Evolutionary conservation across 2,888 invertebrate genomes (phyloP).

Genomic region (Eumerus sabulonum): DNA sequence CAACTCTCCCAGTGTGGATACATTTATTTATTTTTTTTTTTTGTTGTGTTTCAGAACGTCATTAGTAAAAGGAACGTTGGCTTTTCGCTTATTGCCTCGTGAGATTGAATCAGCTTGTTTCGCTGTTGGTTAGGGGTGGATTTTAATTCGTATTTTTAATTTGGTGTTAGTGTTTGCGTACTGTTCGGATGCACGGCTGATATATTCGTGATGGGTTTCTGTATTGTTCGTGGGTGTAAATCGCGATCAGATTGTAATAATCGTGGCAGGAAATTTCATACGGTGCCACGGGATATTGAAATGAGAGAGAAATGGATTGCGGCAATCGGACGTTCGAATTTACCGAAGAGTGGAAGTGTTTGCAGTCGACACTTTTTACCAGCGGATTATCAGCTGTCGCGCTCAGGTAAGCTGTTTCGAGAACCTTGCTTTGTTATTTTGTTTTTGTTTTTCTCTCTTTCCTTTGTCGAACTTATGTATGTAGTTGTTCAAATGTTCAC

Average conservation of each 20-base stretch:
- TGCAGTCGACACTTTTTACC: constrained; percentile 60
- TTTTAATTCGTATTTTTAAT: constrained; percentile 30
- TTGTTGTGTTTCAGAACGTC: constrained; percentile 43
- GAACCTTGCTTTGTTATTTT: not conserved
- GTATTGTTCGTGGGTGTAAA: constrained; percentile 66
- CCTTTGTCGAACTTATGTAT: not conserved
- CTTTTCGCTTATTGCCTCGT: constrained; percentile 6
- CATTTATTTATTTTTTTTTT: too few species aligned
- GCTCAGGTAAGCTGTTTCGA: constrained; percentile 46
- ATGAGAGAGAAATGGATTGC: constrained; percentile 57
- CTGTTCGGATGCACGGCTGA: constrained; percentile 1
- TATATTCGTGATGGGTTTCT: constrained; percentile 62
- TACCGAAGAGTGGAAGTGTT: constrained; percentile 65
- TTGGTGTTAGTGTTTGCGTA: too few species aligned
- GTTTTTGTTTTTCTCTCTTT: not conserved
- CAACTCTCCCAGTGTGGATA: constrained; percentile 28
- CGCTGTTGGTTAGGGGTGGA: constrained; percentile 37
- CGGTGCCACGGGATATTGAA: constrained; percentile 47
- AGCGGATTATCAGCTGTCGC: constrained; percentile 57
- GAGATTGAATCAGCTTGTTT: not conserved
- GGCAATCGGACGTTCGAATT: constrained; percentile 53
- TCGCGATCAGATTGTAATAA: constrained; percentile 62
- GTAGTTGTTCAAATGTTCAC: not conserved
- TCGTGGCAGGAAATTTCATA: constrained; percentile 60
- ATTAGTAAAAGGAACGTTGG: constrained; percentile 31